Conservation (phyloP, 2,797 vertebrate species). For the Chaetodon trifasciatus region DNA sequence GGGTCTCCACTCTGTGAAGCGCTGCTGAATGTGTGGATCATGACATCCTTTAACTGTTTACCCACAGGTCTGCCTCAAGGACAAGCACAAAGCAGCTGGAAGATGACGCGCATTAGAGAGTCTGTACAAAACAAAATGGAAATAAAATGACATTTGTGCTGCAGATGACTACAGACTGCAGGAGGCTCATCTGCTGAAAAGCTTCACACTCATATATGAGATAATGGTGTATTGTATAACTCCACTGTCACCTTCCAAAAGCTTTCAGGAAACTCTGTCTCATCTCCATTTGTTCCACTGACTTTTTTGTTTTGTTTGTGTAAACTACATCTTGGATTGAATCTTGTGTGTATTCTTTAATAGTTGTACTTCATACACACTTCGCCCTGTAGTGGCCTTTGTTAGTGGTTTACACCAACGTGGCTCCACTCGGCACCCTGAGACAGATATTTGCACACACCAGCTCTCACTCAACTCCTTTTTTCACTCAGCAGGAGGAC, state of each 20-base stretch:
- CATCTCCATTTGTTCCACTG: background rate
- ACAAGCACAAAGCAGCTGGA: background rate
- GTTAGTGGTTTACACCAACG: too few species aligned
- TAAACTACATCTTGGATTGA: background rate
- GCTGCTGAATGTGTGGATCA: background rate
- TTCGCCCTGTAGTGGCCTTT: too few species aligned
- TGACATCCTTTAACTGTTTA: slow-evolving; percentile 33
- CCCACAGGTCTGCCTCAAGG: slow-evolving; percentile 20
- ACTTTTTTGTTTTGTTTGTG: background rate
- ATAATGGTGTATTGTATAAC: background rate
- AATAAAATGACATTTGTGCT: background rate
- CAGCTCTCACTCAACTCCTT: too few species aligned
- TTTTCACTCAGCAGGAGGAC: too few species aligned
- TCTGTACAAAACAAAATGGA: background rate
- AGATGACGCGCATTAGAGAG: background rate
- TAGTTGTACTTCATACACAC: too few species aligned
- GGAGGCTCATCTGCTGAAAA: background rate
- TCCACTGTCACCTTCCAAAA: background rate
- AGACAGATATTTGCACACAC: too few species aligned
- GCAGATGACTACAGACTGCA: background rate
- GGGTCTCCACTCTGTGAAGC: background rate
- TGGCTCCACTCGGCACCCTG: too few species aligned
- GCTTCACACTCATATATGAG: background rate
- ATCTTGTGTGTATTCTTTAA: background rate
- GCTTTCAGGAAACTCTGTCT: background rate